phyloP scores from a whole-genome alignment of 2,888 invertebrate genomes.

The Dynastes tityus region DNA sequence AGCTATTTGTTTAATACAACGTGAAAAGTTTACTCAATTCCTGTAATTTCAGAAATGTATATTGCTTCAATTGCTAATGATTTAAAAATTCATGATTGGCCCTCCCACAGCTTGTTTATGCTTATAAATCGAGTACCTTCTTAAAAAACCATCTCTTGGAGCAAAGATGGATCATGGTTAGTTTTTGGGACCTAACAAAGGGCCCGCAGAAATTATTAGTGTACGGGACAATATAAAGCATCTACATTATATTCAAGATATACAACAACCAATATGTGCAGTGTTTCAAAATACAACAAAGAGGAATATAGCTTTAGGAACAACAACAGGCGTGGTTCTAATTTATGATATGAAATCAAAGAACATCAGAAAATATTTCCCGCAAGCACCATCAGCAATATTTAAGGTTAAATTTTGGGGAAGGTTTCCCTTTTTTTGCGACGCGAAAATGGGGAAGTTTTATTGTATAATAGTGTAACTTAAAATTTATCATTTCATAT shows the following conservation, averaged over 20 bases:
- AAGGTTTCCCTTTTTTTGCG: conserved; percentile 66
- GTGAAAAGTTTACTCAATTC: neutral
- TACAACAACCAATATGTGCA: conserved; percentile 66
- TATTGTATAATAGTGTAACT: conserved; percentile 64
- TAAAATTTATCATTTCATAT: conserved; percentile 62
- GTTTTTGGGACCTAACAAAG: conserved; percentile 65
- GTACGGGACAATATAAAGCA: conserved; percentile 64
- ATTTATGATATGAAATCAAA: conserved; percentile 67
- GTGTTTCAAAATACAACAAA: conserved; percentile 67
- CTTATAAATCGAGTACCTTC: conserved; percentile 67
- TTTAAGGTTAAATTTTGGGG: conserved; percentile 64
- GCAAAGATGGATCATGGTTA: conserved; percentile 68
- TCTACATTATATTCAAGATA: conserved; percentile 64
- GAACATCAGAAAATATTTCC: conserved; percentile 63
- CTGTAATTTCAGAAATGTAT: conserved; percentile 69
- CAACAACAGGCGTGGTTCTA: conserved; percentile 64
- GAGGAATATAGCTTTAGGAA: conserved; percentile 64
- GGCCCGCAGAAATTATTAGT: conserved; percentile 66
- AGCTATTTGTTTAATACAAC: neutral
- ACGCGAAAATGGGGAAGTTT: conserved; percentile 65
- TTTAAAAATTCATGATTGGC: conserved; percentile 73
- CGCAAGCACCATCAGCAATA: conserved; percentile 60
- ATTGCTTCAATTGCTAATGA: conserved; percentile 75
- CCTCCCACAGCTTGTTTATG: conserved; percentile 73
- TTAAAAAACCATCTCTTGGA: conserved; percentile 67